phyloP scores from a whole-genome alignment of 2,888 invertebrate species.

The Phortica magna region DNA sequence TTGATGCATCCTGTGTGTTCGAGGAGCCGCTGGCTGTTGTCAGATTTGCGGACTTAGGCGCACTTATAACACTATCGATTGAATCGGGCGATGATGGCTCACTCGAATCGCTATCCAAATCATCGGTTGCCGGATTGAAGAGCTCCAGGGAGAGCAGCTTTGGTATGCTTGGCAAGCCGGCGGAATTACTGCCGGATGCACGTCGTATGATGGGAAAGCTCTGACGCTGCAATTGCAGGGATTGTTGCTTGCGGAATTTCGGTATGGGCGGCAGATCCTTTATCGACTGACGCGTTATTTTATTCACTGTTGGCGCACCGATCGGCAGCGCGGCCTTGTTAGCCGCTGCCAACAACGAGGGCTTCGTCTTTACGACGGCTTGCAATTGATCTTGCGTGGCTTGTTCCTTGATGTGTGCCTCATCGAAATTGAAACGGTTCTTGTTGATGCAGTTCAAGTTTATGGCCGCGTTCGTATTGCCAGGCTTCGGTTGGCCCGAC shows the following conservation, averaged over 20 bases:
- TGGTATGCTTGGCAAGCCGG: conserved; percentile 83
- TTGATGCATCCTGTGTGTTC: background rate
- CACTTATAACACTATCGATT: conserved; percentile 90
- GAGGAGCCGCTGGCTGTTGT: conserved; percentile 34
- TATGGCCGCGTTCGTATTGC: conserved; percentile 1
- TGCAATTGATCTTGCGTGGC: conserved; percentile 39
- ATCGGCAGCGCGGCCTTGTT: background rate
- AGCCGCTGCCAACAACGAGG: conserved; percentile 4
- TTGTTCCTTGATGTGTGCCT: conserved; percentile 66
- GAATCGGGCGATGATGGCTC: conserved; percentile 91
- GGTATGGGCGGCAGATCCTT: conserved; percentile 83
- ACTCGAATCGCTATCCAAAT: conserved; percentile 93
- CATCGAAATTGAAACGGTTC: conserved; percentile 70
- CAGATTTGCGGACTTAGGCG: conserved; percentile 75
- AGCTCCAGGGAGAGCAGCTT: conserved; percentile 89
- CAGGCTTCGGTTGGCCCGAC: conserved; percentile 30
- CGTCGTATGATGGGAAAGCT: conserved; percentile 86
- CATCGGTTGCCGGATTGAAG: conserved; percentile 94
- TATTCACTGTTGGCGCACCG: conserved; percentile 68
- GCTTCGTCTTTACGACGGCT: background rate
- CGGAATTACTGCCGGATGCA: conserved; percentile 78
- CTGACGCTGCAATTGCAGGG: conserved; percentile 72
- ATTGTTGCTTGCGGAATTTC: conserved; percentile 79
- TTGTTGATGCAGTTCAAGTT: conserved; percentile 40
- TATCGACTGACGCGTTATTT: conserved; percentile 82